These are phyloP conservation scores for Nerophis lumbriciformis DNA, from an alignment of 2,113 vertebrate genomes.

Conservation along the genomic window DNA sequence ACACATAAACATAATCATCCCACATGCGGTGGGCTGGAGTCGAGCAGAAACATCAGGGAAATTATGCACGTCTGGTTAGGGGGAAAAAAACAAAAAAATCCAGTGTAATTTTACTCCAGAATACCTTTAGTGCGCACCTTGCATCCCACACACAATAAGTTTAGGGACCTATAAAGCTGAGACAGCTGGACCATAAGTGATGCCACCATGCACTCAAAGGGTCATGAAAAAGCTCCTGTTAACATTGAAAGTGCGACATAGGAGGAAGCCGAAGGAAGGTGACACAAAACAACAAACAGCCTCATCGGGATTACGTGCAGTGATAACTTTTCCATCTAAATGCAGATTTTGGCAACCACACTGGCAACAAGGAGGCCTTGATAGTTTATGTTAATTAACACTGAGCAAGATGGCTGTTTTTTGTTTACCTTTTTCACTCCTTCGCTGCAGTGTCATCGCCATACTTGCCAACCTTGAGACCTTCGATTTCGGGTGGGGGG, in stretches of 20 bases:
- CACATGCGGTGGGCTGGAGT: conserved; percentile 12
- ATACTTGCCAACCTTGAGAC: no score
- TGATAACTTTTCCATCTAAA: conserved; percentile 76
- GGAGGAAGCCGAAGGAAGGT: background rate
- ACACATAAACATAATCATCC: background rate
- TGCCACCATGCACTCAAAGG: conserved; percentile 4
- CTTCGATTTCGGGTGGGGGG: no score
- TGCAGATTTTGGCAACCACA: conserved; percentile 66
- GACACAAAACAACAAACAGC: conserved; percentile 54
- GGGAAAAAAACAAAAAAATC: background rate
- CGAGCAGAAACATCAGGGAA: conserved; percentile 8
- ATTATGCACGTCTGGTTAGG: conserved; percentile 24
- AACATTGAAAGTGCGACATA: conserved; percentile 27
- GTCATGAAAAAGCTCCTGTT: conserved; percentile 16
- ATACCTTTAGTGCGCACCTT: conserved; percentile 42
- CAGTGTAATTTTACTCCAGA: conserved; percentile 15
- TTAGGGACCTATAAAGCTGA: conserved; percentile 38
- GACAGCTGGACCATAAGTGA: conserved; percentile 49
- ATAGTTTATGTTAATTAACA: conserved; percentile 59
- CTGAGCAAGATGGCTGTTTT: conserved; percentile 28
- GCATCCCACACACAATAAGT: conserved; percentile 47
- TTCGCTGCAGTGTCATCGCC: conserved; percentile 39
- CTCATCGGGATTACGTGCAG: conserved; percentile 49
- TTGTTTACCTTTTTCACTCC: conserved; percentile 8
- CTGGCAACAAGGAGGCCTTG: conserved; percentile 18